These are phyloP conservation scores for Rhagium mordax DNA, from an alignment of 2,888 invertebrate genomes.

Conservation along the genomic window DNA sequence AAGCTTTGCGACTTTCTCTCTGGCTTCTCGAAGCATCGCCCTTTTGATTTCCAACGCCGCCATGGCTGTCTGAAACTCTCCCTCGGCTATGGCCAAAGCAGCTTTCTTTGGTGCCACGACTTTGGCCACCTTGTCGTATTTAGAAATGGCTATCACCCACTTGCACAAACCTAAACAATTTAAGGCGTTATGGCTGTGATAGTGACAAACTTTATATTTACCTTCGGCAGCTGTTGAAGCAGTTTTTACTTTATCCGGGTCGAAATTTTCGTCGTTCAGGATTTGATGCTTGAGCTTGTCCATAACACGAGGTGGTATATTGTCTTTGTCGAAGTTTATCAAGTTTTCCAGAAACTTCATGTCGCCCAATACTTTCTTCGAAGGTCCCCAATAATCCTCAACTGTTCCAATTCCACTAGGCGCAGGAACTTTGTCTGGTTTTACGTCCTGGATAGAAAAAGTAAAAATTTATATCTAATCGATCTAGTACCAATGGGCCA, in stretches of 20 bases:
- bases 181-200: too few relatives aligned
- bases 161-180: constrained; percentile 81
- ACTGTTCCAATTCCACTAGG: constrained; percentile 87
- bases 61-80: constrained; percentile 82
- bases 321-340: constrained; percentile 93
- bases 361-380: constrained; percentile 90
- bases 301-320: constrained; percentile 88
- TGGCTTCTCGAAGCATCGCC: constrained; percentile 80
- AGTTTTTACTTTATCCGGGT: constrained; percentile 89
- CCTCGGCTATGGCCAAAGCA: constrained; percentile 90
- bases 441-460: constrained; percentile 77
- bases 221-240: constrained; percentile 94
- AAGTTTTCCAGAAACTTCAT: constrained; percentile 92
- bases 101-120: constrained; percentile 94
- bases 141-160: constrained; percentile 96
- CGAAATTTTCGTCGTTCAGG: constrained; percentile 88
- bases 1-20: constrained; percentile 79
- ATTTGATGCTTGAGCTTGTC: constrained; percentile 88
- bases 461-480: too few relatives aligned
- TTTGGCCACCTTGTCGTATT: constrained; percentile 94
- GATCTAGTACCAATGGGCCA: too few relatives aligned
- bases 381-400: constrained; percentile 96
- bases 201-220: constrained; percentile 50
- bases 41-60: constrained; percentile 85
- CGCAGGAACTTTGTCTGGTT: constrained; percentile 89